Base-by-base conservation (phyloP, 2,888 invertebrate species). In the Polydrusus pterygomalis region DNA sequence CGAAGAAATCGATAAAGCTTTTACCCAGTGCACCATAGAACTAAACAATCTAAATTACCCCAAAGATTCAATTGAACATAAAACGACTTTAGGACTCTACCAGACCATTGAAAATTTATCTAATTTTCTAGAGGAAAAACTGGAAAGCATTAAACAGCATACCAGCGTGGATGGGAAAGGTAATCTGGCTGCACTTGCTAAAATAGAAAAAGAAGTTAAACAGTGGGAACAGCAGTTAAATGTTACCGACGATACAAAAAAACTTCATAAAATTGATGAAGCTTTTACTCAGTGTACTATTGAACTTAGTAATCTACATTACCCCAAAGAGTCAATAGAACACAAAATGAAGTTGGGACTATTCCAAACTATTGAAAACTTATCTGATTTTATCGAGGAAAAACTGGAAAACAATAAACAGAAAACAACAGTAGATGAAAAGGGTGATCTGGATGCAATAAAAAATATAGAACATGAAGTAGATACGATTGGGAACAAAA, bases 211-310 rank as follows among this genome's bases (percentile, higher is more conserved):
- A 13, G 75, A 75, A 68, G 40, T 77, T 2, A 34, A 43, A 18
- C 15, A 54, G 6, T 30, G 54, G 8, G 40, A 67, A 18, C 1
- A 10, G 18, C 17, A 15, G 13, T 2, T 54, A n/a, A 38, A 51
- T 7, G 40, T 1, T 20, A 54, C 67, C 2, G 54, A 18, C 9
- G 54, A 67, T 54, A 2, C 9, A 13, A 40, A 54, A 0, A 74
- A 75, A 18, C 78, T 79, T 58, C 68, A 76, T 56, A 63, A 73
- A 11, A 67, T 80, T 0, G 80, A 80, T 20, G 76, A 80, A 8
- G 49, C 11, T 2, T 58, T 79, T 20, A 56, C 74, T 15, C 68
- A 58, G 9, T 43, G 72, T 13, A 79, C 78, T 7, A 58, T 77
- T 2, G 54, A 74, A 51, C 10, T 80, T 34, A 74, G 72, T 38